Base-by-base conservation (phyloP, 2,797 vertebrate species). In the Miopithecus talapoin region DNA sequence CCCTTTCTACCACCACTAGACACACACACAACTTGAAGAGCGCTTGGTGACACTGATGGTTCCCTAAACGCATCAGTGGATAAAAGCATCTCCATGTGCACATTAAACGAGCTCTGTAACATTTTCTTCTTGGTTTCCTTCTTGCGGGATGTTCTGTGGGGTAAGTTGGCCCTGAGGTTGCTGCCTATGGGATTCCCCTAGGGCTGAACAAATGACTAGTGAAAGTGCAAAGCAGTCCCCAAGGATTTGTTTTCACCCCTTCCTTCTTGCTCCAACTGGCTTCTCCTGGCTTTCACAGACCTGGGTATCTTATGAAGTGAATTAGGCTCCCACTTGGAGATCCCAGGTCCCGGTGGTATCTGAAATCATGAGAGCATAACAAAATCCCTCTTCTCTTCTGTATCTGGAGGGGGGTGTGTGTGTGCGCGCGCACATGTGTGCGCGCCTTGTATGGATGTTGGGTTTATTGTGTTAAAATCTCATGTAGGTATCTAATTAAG, bases 381-480 rank as follows among this genome's bases (percentile, higher is more conserved):
- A 8, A 26, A 85, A 46, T 13, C 39, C n/a, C 36, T 41, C 48
- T 14, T 53, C n/a, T 84, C 33, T 22, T 6, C 46, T 22, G 17
- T 36, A 22, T 78, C 64, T 39, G 5, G 41, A 5, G 1, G 41
- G 5, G 41, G 4, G 1, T 39, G 24, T 43, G 16, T 24, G 1
- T 33, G 26, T 43, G 39, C 19, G 28, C 7, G 4, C 1, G 3
- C 4, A n/a, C n/a, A n/a, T n/a, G n/a, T n/a, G n/a, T n/a, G 33
- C 2, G 0, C 1, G 46, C 14, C 48, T 41, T 79, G 11, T 26
- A 21, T n/a, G 17, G 12, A 12, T 64, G 26, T 64, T 64, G 26
- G 19, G 4, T 64, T 91, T 57, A n/a, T 43, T 88, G 24, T 75
- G 39, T 61, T 59, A 70, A 9, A 78, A n/a, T 50, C 41, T 76